phyloP scores from a whole-genome alignment of 2,113 vertebrate species.

The Balaeniceps rex region DNA sequence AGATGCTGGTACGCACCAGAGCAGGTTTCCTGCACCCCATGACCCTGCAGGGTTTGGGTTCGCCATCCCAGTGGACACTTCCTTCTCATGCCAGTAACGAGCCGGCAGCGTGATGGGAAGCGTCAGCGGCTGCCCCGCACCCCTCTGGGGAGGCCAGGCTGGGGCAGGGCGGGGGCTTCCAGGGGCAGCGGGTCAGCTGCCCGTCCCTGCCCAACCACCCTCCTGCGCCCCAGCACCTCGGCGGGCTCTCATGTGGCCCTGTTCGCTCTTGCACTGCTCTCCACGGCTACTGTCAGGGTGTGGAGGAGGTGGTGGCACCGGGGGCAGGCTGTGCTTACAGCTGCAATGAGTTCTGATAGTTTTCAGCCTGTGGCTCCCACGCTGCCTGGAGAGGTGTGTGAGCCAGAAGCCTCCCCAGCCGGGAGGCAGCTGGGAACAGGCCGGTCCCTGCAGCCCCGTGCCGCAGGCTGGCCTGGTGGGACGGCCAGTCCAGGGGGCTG shows the following conservation, averaged over 20 bases:
- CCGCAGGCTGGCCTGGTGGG: background rate
- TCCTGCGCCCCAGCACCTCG: background rate
- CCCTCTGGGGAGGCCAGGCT: background rate
- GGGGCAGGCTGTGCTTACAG: background rate
- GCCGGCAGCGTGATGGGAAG: background rate
- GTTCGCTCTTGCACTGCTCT: background rate
- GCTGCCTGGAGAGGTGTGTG: background rate
- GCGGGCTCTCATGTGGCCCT: accelerated
- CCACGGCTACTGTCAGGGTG: accelerated
- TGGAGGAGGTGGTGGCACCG: background rate
- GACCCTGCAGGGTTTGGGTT: background rate
- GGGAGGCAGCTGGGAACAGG: background rate
- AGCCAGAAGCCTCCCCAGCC: background rate
- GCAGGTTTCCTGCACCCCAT: background rate
- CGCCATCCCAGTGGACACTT: background rate
- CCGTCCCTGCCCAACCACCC: background rate
- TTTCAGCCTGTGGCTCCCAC: background rate
- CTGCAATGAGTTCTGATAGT: background rate
- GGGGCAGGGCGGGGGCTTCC: accelerated
- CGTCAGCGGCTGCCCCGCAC: accelerated
- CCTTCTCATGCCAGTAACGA: background rate
- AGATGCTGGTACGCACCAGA: background rate
- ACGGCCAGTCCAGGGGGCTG: background rate
- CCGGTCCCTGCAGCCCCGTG: background rate
- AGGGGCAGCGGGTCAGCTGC: background rate